Evolutionary conservation across 1,140 invertebrate species (phyloP), one percentile per base, ranked within the genome.

Genomic region (Caerostris extrusa): DNA sequence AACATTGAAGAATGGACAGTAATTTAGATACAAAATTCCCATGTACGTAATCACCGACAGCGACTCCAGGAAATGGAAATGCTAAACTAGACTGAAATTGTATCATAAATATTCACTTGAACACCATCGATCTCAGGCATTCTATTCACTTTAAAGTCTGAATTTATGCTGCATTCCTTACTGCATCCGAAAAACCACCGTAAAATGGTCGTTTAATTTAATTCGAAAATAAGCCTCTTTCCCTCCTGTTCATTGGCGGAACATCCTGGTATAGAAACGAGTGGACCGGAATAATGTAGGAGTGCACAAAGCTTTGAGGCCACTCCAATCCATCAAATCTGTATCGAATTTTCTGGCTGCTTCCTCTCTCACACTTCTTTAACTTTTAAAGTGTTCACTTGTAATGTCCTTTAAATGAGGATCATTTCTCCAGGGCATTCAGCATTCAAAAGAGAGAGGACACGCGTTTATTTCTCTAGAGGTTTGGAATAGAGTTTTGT

Each of bases 251-350:
- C 71, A n/a, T 34, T 77, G 8, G 50, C 34, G 34, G 71, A 53
- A 77, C 71, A 77, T 77, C 4, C 34, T 34, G 50, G 50, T 5
- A 77, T 34, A 53, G 34, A 50, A 77, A 53, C 71, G 71, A 53
- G 3, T 77, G 12, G 50, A 77, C 71, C 71, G 34, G 71, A 77
- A 77, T 77, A 77, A 77, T 77, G 71, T 12, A 7, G 71, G 10
- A 77, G 34, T 50, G 71, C 34, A 77, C 12, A 77, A 53, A 77
- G 71, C 50, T 50, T 77, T 14, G 34, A 77, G 34, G 71, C 71
- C 71, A 77, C 71, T 77, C 71, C 71, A 77, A 77, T 77, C 71
- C 71, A 77, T 77, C 71, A 77, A 77, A 77, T 77, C 10, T 77
- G 71, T 77, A 77, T 77, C 50, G 34, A 77, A 77, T 53, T 77